Conservation (phyloP, 2,113 vertebrate genomes). For the Gymnobelideus leadbeateri region DNA sequence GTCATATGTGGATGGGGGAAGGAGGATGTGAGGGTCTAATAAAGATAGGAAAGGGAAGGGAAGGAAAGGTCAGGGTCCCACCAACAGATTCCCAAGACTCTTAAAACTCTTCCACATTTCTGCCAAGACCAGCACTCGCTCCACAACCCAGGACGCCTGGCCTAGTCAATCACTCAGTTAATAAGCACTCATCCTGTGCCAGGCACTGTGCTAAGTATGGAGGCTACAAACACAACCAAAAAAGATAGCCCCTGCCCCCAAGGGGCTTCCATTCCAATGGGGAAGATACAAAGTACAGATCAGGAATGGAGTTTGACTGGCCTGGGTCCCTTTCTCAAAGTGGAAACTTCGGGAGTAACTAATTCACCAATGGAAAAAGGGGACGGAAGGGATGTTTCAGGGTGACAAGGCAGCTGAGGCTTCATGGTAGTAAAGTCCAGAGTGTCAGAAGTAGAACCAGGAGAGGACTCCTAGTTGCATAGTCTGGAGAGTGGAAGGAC, state of each 20-base stretch:
- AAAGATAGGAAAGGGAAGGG: neutral
- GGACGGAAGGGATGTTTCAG: neutral
- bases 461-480: no score
- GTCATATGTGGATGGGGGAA: neutral
- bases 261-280: neutral
- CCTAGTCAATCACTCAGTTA: neutral
- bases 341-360: neutral
- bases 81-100: neutral
- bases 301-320: neutral
- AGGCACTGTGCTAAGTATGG: neutral
- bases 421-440: neutral
- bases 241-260: neutral
- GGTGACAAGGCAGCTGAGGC: neutral
- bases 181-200: neutral
- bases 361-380: neutral
- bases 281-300: neutral
- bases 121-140: neutral
- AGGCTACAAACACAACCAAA: neutral
- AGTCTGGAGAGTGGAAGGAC: neutral
- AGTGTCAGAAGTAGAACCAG: neutral
- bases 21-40: neutral
- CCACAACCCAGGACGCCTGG: neutral
- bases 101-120: neutral
- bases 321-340: neutral
- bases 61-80: neutral